Percentiles rank a stretch among this genome's conserved stretches.
These are phyloP conservation scores for Callimorpha dominula DNA, from an alignment of 2,888 invertebrate genomes.

Conservation along the genomic window DNA sequence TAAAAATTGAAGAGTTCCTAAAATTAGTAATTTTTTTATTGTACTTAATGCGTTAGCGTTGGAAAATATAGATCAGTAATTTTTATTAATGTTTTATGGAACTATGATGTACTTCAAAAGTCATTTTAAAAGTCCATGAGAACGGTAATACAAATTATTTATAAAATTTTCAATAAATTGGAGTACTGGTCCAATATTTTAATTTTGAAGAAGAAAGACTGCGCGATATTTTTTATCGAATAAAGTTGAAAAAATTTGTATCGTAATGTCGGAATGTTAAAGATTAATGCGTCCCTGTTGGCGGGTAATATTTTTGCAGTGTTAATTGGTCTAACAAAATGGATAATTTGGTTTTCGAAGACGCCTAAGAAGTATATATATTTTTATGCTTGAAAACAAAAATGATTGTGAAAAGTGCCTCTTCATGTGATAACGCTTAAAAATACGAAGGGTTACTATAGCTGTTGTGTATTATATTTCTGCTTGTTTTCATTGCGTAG, in stretches of 20 bases:
- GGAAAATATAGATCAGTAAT: slow-evolving; percentile 14
- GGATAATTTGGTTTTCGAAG: slow-evolving; percentile 14
- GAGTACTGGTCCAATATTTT: slow-evolving; percentile 17
- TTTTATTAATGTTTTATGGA: slow-evolving; percentile 10
- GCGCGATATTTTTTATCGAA: slow-evolving; percentile 9
- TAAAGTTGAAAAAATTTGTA: slow-evolving; percentile 14
- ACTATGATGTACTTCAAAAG: slow-evolving; percentile 12
- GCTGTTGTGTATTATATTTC: background rate
- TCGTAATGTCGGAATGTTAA: slow-evolving; percentile 14
- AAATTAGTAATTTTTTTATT: slow-evolving; percentile 31
- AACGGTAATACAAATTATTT: slow-evolving; percentile 6
- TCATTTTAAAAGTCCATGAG: slow-evolving; percentile 23
- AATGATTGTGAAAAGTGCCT: slow-evolving; percentile 29
- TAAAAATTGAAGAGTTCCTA: slow-evolving; percentile 58
- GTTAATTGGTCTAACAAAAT: slow-evolving; percentile 26
- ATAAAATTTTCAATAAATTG: background rate
- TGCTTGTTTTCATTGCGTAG: slow-evolving; percentile 8
- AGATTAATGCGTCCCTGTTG: slow-evolving; percentile 15
- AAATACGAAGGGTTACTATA: background rate
- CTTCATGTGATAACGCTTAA: slow-evolving; percentile 22
- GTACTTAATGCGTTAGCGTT: slow-evolving; percentile 14
- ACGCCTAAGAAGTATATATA: slow-evolving; percentile 16
- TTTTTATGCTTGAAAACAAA: slow-evolving; percentile 24
- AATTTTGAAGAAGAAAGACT: slow-evolving; percentile 18
- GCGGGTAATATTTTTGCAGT: slow-evolving; percentile 21